phyloP scores from a whole-genome alignment of 1,140 invertebrate genomes.

The Mya arenaria region DNA sequence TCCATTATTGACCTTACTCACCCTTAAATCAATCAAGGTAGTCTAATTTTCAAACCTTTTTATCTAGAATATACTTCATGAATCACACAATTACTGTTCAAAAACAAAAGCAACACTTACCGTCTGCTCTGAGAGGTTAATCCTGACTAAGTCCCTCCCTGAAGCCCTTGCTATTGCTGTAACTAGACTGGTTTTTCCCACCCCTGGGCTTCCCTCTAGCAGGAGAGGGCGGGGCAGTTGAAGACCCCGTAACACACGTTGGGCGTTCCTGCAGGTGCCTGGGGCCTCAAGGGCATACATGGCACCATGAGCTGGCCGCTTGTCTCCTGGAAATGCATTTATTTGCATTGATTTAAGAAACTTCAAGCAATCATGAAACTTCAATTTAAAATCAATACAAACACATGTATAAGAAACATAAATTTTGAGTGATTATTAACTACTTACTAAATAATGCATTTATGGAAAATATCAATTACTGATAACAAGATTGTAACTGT shows the following conservation, averaged over 20 bases:
- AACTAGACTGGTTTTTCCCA: slow-evolving; percentile 98
- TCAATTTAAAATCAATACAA: too few relatives aligned
- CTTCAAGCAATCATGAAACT: too few relatives aligned
- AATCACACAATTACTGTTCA: too few relatives aligned
- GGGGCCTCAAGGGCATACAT: slow-evolving; percentile 85
- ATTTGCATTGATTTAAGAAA: not conserved
- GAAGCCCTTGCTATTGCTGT: slow-evolving; percentile 93
- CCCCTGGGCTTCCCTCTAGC: slow-evolving; percentile 98
- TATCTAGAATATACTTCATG: too few relatives aligned
- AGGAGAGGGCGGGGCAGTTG: slow-evolving; percentile 93
- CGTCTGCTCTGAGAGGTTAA: slow-evolving; percentile 99
- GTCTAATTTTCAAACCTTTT: too few relatives aligned
- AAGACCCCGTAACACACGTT: slow-evolving; percentile 92
- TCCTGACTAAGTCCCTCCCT: slow-evolving; percentile 91
- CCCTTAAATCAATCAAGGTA: too few relatives aligned
- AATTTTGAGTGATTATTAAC: too few relatives aligned
- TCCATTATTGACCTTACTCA: too few relatives aligned
- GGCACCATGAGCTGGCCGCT: slow-evolving; percentile 3
- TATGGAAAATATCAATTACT: too few relatives aligned
- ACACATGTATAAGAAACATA: too few relatives aligned
- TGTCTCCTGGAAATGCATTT: slow-evolving; percentile 22
- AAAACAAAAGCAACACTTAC: slow-evolving; percentile 82
- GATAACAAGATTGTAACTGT: too few relatives aligned
- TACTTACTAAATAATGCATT: too few relatives aligned
- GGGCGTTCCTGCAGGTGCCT: slow-evolving; percentile 91